Conservation (phyloP, 2,113 vertebrate genomes). For the Aspiorhynchus laticeps region DNA sequence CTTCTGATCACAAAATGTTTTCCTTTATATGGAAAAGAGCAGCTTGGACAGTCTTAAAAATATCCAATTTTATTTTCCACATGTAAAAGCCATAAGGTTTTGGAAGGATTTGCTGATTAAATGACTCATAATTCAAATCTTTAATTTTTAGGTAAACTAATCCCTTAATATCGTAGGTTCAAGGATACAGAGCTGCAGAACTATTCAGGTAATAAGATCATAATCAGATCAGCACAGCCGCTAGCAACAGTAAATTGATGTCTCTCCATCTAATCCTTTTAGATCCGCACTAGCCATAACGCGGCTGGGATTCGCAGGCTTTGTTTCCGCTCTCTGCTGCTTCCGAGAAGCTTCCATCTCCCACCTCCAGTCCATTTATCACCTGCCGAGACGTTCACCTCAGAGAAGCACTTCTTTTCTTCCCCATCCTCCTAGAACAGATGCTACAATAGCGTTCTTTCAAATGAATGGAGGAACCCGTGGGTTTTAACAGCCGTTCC, state of each 20-base stretch:
- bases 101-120: not conserved
- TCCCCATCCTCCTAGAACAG: not conserved
- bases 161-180: slow-evolving; percentile 11
- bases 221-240: slow-evolving; percentile 15
- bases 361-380: slow-evolving; percentile 9
- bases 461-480: not conserved
- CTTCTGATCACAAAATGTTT: not conserved
- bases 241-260: not conserved
- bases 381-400: slow-evolving; percentile 13
- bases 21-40: not conserved
- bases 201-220: slow-evolving; percentile 18
- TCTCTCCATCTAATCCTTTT: slow-evolving; percentile 19
- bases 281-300: slow-evolving; percentile 19
- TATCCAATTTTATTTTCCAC: not conserved
- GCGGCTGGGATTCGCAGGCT: not conserved
- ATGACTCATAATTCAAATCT: not conserved
- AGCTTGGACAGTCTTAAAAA: not conserved
- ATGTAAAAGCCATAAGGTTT: not conserved
- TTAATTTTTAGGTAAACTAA: not conserved
- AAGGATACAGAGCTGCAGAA: not conserved
- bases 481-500: not conserved
- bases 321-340: not conserved
- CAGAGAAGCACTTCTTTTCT: not conserved
- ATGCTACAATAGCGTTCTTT: slow-evolving; percentile 1
- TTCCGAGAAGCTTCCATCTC: not conserved